phyloP scores from a whole-genome alignment of 2,888 invertebrate species.

The Pterostichus niger region DNA sequence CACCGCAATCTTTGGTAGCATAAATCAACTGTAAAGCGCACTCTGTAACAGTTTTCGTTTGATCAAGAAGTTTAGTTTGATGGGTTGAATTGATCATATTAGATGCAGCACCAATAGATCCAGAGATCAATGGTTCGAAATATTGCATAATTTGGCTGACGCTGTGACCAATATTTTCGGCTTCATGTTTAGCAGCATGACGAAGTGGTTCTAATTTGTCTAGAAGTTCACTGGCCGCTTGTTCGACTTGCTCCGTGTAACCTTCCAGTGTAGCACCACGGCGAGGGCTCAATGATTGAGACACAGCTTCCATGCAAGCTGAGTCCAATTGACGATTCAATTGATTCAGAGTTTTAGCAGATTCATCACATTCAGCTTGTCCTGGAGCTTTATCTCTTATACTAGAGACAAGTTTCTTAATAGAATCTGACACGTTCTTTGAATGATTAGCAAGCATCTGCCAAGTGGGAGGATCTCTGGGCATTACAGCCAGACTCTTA shows the following conservation, averaged over 20 bases:
- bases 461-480: slow-evolving; percentile 96
- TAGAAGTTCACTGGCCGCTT: slow-evolving; percentile 88
- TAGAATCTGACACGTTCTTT: slow-evolving; percentile 97
- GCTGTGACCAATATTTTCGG: slow-evolving; percentile 95
- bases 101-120: slow-evolving; percentile 92
- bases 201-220: slow-evolving; percentile 93
- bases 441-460: slow-evolving; percentile 95
- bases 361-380: slow-evolving; percentile 94
- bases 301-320: slow-evolving; percentile 90
- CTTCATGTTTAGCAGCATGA: slow-evolving; percentile 91
- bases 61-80: slow-evolving; percentile 92
- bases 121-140: slow-evolving; percentile 91
- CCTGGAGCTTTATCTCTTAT: slow-evolving; percentile 98
- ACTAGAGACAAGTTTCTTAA: slow-evolving; percentile 94
- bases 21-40: slow-evolving; percentile 92
- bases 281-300: slow-evolving; percentile 74
- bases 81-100: slow-evolving; percentile 92
- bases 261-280: slow-evolving; percentile 78
- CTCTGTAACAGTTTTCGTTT: slow-evolving; percentile 96
- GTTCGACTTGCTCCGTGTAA: slow-evolving; percentile 76
- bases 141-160: slow-evolving; percentile 88
- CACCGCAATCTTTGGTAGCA: slow-evolving; percentile 92
- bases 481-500: slow-evolving; percentile 91
- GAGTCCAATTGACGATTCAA: slow-evolving; percentile 91
- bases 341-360: slow-evolving; percentile 87